Evolutionary conservation across 2,113 vertebrate species (phyloP), one percentile per base, ranked within the genome.

Genomic region (Talpa occidentalis): DNA sequence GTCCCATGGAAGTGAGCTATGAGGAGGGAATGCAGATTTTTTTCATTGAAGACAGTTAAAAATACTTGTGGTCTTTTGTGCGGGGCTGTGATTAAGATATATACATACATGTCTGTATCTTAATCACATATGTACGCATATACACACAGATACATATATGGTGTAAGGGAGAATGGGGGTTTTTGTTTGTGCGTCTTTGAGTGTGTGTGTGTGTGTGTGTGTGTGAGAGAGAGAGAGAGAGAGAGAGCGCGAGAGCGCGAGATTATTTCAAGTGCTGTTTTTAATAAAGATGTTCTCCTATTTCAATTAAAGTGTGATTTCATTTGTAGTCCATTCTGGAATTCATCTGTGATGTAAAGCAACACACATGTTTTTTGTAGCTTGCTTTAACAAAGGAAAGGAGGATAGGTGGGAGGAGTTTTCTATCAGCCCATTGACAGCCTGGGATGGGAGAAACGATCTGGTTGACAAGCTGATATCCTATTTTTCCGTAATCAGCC

Each of bases 21-120:
- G 82, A 87, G 91, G 60, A 82, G 81, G 66, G 70, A 88, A 91
- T 92, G 74, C 30, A 83, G 37, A 26, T 24, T 87, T 86, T 49
- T 89, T 78, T 69, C 52, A 67, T 16, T 56, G 52, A 93, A 94
- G 96, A 77, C 32, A 94, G 70, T 92, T 88, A 94, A 83, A 95
- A 86, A 62, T 81, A 81, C 35, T 83, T 83, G 82, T 89, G 77
- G 35, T 86, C 47, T 85, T 78, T 79, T 88, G 72, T 86, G 52
- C 32, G 59, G 86, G 59, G 40, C 42, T 92, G 47, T 81, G 76
- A 87, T 90, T 93, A 78, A 94, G 32, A 89, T 40, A 40, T 32
- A 67, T 74, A 66, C 37, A 44, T 42, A 60, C 11, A 24, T 10
- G 30, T 47, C 12, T 59, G 11, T 62, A 19, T 59, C 7, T 86